A percentile compares a stretch with the other conserved stretches of the same genome.
phyloP scores from a whole-genome alignment of 2,888 invertebrate genomes.

The Coronaproctus castanopsis region DNA sequence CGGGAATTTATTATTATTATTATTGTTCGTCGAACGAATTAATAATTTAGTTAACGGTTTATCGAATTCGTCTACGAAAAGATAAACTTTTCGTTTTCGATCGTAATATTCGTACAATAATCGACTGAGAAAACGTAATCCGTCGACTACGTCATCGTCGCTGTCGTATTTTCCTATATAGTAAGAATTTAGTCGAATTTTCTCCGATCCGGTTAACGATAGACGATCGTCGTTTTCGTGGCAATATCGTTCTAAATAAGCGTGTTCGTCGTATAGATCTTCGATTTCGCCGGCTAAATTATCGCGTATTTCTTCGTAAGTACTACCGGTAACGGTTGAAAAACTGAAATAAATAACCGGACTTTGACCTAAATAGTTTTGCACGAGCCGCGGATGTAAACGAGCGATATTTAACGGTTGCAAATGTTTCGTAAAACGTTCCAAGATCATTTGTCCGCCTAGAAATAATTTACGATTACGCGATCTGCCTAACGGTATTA shows the following conservation, averaged over 20 bases:
- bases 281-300: neutral
- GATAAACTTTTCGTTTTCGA: neutral
- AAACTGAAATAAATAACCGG: neutral
- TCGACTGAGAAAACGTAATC: neutral
- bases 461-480: neutral
- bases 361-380: neutral
- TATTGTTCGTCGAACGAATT: neutral
- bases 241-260: neutral
- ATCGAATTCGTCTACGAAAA: neutral
- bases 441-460: neutral
- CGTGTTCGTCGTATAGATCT: neutral
- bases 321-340: neutral
- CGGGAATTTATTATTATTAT: neutral
- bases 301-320: neutral
- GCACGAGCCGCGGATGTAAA: neutral
- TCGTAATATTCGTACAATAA: neutral
- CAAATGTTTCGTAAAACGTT: neutral
- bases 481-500: neutral
- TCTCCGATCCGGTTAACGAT: neutral
- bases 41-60: neutral
- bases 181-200: neutral
- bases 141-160: neutral
- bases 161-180: neutral
- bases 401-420: neutral
- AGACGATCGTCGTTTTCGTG: neutral